Evolutionary conservation across 2,113 vertebrate species (phyloP).

Genomic region (Ceyx melanurus): DNA sequence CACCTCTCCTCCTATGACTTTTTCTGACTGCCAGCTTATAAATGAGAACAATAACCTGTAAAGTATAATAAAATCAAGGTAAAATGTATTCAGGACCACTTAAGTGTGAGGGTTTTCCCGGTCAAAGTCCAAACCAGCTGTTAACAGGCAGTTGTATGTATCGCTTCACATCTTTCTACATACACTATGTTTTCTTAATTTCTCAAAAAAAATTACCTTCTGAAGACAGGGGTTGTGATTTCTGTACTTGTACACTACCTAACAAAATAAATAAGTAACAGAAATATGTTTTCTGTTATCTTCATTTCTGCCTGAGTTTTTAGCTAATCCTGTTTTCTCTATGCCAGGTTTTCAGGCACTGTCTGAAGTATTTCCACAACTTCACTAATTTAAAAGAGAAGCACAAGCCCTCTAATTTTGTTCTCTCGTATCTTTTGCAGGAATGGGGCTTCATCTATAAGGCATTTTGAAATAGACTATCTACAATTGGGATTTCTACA

Average conservation of each 20-base stretch:
- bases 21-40: not conserved
- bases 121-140: not conserved
- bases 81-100: not conserved
- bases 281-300: not conserved
- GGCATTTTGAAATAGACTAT: constrained; percentile 2
- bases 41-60: not conserved
- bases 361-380: not conserved
- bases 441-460: not conserved
- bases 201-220: not conserved
- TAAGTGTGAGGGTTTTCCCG: not conserved
- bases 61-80: not conserved
- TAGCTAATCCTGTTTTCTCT: not conserved
- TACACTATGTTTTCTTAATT: not conserved
- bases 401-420: not conserved
- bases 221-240: not conserved
- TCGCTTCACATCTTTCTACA: not conserved
- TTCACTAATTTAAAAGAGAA: not conserved
- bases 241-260: not conserved
- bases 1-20: not conserved
- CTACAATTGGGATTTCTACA: constrained; percentile 32
- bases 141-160: not conserved
- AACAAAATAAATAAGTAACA: not conserved
- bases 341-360: not conserved
- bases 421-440: not conserved
- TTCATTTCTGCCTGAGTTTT: not conserved